Conservation (phyloP, 2,797 vertebrate genomes). For the Lepus oiostolus region DNA sequence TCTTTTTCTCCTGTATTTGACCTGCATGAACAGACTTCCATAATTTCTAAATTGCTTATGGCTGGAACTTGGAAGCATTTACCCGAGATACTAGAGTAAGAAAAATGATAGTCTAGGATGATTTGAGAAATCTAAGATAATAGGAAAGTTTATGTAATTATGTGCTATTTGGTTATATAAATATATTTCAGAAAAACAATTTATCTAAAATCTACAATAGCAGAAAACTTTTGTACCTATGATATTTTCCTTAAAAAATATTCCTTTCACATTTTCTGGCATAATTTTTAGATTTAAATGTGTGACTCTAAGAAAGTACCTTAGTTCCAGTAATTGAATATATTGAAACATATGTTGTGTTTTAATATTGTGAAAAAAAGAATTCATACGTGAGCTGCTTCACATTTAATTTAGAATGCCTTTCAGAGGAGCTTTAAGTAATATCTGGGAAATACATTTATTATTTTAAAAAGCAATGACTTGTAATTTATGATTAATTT, state of each 20-base stretch:
- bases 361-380: not conserved
- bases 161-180: not conserved
- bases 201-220: not conserved
- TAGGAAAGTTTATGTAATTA: not conserved
- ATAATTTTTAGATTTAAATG: constrained; percentile 34
- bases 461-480: not conserved
- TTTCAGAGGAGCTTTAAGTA: not conserved
- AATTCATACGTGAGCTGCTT: not conserved
- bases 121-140: not conserved
- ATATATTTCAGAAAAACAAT: not conserved
- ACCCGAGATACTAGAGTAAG: not conserved
- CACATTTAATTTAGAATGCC: not conserved
- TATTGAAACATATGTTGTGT: not conserved
- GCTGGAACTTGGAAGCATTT: not conserved
- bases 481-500: not conserved
- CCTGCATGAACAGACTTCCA: not conserved
- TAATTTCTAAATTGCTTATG: not conserved
- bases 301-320: not conserved
- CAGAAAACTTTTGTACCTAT: not conserved
- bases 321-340: constrained; percentile 22
- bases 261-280: not conserved
- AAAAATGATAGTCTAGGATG: not conserved
- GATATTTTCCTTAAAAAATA: not conserved
- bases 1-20: not conserved
- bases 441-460: not conserved